Evolutionary conservation across 2,113 vertebrate species (phyloP).

Genomic region (Ochotona princeps): DNA sequence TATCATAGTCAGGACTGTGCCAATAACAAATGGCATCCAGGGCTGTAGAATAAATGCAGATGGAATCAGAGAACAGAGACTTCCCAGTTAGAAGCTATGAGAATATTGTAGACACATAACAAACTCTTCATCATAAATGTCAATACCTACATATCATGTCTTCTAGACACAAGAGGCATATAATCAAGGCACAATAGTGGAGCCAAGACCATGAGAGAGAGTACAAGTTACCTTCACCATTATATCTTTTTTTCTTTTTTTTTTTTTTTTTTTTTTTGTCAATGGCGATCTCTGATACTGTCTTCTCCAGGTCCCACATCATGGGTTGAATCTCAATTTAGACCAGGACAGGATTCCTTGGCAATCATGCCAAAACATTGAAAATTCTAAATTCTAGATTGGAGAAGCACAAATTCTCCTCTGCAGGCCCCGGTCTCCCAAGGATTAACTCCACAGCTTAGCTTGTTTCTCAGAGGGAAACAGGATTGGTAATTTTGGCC

Average conservation of each 20-base stretch:
- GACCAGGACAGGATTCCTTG: neutral
- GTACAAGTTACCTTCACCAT: neutral
- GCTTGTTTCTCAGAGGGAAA: no score
- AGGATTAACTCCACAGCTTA: no score
- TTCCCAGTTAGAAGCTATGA: constrained; percentile 6
- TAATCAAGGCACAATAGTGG: neutral
- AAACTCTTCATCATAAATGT: constrained; percentile 31
- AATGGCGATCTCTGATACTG: neutral
- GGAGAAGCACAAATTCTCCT: neutral
- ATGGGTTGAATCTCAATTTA: constrained; percentile 2
- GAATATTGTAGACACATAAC: neutral
- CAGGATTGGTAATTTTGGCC: no score
- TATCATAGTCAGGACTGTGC: neutral
- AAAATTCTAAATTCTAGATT: constrained; percentile 35
- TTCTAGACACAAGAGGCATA: neutral
- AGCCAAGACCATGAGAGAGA: neutral
- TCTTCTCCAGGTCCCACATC: neutral
- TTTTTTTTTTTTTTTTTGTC: neutral
- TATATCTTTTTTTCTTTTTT: neutral
- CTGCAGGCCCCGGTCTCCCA: no score
- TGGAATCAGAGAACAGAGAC: constrained; percentile 26
- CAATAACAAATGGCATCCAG: neutral
- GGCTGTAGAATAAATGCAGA: constrained; percentile 17
- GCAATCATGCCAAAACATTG: neutral
- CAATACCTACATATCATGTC: neutral